Conservation (phyloP, 2,888 invertebrate species). For the Caenorhabditis doughertyi region DNA sequence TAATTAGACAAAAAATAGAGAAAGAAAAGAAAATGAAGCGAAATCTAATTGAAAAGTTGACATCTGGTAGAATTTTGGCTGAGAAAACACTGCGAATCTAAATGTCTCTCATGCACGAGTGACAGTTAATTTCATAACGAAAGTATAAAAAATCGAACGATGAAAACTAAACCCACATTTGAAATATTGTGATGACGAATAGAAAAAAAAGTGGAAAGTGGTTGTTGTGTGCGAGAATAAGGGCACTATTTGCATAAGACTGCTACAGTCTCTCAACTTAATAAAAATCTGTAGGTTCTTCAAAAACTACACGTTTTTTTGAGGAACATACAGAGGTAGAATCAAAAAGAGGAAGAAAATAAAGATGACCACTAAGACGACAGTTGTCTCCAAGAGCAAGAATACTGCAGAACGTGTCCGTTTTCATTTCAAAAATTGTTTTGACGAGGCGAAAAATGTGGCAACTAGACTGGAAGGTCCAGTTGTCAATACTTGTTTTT, state of each 20-base stretch:
- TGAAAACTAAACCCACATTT: constrained; percentile 4
- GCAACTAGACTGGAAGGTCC: not conserved
- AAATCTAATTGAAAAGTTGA: not conserved
- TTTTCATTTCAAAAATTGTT: constrained; percentile 38
- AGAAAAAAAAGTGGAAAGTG: not conserved
- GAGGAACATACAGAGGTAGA: not conserved
- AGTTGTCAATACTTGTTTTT: not conserved
- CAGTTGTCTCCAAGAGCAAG: constrained; percentile 28
- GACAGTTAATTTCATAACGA: constrained; percentile 39
- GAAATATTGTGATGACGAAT: not conserved
- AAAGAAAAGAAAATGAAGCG: constrained; percentile 24
- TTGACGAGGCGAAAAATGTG: constrained; percentile 13
- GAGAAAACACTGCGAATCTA: constrained; percentile 23
- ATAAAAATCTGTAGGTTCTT: constrained; percentile 15
- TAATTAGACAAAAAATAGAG: not conserved
- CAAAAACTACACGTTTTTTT: constrained; percentile 27
- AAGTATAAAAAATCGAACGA: not conserved
- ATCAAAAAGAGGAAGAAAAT: not conserved
- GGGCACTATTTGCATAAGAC: constrained; percentile 57
- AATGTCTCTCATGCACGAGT: constrained; percentile 47
- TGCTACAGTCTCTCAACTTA: constrained; percentile 39
- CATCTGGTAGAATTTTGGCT: constrained; percentile 42
- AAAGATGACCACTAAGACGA: constrained; percentile 31
- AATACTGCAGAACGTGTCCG: constrained; percentile 43
- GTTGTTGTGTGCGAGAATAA: not conserved